Conservation (phyloP, 2,888 invertebrate genomes). For the Arctia plantaginis region DNA sequence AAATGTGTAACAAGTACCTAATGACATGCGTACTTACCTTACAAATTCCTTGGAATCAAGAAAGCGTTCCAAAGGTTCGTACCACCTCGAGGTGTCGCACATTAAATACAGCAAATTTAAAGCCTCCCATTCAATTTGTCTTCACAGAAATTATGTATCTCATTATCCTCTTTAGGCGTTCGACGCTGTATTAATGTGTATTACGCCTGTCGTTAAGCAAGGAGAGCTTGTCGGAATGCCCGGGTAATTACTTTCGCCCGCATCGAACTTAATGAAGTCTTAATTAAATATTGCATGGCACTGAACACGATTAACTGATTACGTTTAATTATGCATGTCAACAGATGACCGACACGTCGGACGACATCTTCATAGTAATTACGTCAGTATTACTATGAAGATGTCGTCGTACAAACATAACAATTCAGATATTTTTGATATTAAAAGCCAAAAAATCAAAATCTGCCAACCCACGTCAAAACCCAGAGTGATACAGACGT, state of each 20-base stretch:
- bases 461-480: conserved; percentile 43
- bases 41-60: background rate
- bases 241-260: conserved; percentile 68
- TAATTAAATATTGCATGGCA: conserved; percentile 72
- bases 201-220: conserved; percentile 50
- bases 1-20: conserved; percentile 1
- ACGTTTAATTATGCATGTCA: conserved; percentile 46
- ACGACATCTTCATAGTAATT: conserved; percentile 4
- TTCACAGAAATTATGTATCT: conserved; percentile 38
- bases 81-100: conserved; percentile 10
- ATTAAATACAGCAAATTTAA: conserved; percentile 26
- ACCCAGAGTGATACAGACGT: conserved; percentile 59
- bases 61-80: conserved; percentile 7
- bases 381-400: too few species aligned
- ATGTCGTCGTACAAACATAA: conserved; percentile 3
- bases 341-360: conserved; percentile 5
- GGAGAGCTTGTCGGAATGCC: conserved; percentile 62
- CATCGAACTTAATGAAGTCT: conserved; percentile 69
- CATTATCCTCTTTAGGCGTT: conserved; percentile 41
- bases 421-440: conserved; percentile 9
- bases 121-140: conserved; percentile 30
- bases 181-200: conserved; percentile 31
- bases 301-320: conserved; percentile 58
- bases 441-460: conserved; percentile 3
- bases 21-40: background rate